phyloP scores from a whole-genome alignment of 2,888 invertebrate species.

The Leucoptera coffeella region DNA sequence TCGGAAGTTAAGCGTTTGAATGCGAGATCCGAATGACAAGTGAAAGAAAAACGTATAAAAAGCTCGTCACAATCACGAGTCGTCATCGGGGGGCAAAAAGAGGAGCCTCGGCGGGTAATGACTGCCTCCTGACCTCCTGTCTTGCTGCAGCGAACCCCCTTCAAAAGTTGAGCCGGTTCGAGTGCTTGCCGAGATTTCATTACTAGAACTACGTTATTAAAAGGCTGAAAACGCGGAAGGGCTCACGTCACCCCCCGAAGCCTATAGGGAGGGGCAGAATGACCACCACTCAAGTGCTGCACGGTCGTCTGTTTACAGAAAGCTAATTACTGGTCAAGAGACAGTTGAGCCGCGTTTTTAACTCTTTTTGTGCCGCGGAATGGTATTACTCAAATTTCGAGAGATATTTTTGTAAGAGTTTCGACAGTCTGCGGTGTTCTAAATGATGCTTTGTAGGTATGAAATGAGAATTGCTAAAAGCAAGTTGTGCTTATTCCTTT shows the following conservation, averaged over 20 bases:
- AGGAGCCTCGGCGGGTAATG: slow-evolving; percentile 13
- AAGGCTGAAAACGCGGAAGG: slow-evolving; percentile 9
- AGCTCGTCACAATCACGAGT: slow-evolving; percentile 4
- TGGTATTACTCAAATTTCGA: not conserved
- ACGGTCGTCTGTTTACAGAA: slow-evolving; percentile 36
- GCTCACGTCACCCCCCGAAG: slow-evolving; percentile 3
- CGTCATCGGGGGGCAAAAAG: not conserved
- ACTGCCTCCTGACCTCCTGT: slow-evolving; percentile 22
- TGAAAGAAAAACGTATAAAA: not conserved
- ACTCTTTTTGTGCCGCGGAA: slow-evolving; percentile 34
- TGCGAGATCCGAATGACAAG: not conserved
- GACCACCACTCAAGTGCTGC: slow-evolving; percentile 19
- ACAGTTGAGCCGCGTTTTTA: no score
- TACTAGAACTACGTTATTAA: slow-evolving; percentile 40
- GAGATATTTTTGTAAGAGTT: not conserved
- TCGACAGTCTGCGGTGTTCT: slow-evolving; percentile 1
- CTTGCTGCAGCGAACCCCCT: slow-evolving; percentile 24
- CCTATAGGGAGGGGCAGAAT: slow-evolving; percentile 1
- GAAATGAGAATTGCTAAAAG: no score
- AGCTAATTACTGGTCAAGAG: slow-evolving; percentile 30
- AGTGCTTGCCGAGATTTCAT: slow-evolving; percentile 51
- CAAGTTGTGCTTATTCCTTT: no score
- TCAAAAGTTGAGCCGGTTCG: slow-evolving; percentile 53
- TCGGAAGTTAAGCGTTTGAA: no score
- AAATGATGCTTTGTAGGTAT: no score